Conservation (phyloP, 37 sponge, comb jelly and placozoan genomes). For the Dysidea cf. avara region DNA sequence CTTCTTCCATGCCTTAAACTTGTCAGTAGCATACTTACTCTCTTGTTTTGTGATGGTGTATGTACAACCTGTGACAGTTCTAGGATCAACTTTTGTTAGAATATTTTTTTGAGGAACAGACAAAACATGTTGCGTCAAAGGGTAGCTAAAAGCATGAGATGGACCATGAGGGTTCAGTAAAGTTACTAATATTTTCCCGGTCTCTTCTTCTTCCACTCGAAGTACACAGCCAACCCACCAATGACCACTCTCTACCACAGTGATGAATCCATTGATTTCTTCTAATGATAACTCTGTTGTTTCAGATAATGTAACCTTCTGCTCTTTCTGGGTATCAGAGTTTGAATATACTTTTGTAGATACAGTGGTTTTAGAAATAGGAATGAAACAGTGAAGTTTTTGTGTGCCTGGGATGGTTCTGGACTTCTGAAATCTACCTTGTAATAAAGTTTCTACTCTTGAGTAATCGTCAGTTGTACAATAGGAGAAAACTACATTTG, state of each 20-base stretch:
- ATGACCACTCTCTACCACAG: neutral
- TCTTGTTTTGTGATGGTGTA: conserved; percentile 18
- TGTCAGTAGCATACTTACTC: too few species aligned
- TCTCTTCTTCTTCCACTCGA: neutral
- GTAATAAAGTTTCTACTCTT: neutral
- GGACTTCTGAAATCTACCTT: conserved; percentile 8
- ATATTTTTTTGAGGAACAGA: conserved; percentile 5
- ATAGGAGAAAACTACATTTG: conserved; percentile 23
- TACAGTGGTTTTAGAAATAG: neutral
- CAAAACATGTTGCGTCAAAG: neutral
- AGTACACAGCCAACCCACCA: conserved; percentile 51
- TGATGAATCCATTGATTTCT: too few species aligned
- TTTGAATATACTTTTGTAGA: conserved; percentile 6
- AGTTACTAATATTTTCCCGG: conserved; percentile 14
- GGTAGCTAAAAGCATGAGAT: conserved; percentile 18
- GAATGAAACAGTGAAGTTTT: conserved; percentile 30
- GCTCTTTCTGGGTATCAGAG: conserved; percentile 18
- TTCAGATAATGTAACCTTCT: too few species aligned
- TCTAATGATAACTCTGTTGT: too few species aligned
- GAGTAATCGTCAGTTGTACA: conserved; percentile 10
- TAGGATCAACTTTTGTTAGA: conserved; percentile 38
- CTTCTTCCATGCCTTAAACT: too few species aligned
- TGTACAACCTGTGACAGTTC: conserved; percentile 11
- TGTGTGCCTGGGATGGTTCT: conserved; percentile 53
- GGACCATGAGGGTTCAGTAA: conserved; percentile 45